Conservation (phyloP, 30 jellyfish, hydroid and myxozoan genomes). For the Aurelia aurita region DNA sequence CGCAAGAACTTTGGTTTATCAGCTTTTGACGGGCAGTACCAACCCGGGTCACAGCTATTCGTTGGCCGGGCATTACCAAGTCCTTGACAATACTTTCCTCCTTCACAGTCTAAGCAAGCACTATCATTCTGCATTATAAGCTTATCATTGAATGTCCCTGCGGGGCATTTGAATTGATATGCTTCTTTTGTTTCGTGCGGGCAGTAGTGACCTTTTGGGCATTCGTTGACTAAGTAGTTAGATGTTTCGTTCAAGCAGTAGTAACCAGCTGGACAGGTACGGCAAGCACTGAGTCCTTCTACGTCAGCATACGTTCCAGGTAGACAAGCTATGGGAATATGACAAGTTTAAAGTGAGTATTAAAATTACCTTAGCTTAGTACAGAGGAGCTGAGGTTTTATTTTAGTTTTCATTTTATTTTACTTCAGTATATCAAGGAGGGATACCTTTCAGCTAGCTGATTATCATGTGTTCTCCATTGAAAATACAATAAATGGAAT, state of each 20-base stretch:
- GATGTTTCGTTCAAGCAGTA: slow-evolving; percentile 87
- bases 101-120: slow-evolving; percentile 82
- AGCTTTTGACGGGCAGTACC: slow-evolving; percentile 91
- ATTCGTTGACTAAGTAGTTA: slow-evolving; percentile 70
- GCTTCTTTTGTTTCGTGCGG: slow-evolving; percentile 89
- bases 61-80: slow-evolving; percentile 83
- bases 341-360: too few species aligned
- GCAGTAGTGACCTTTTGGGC: slow-evolving; percentile 96
- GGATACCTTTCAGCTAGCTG: too few species aligned
- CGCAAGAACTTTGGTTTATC: slow-evolving; percentile 44
- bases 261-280: slow-evolving; percentile 92
- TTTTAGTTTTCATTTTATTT: too few species aligned
- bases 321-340: slow-evolving; percentile 63
- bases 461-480: too few species aligned
- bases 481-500: too few species aligned
- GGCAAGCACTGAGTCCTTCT: slow-evolving; percentile 85
- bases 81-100: slow-evolving; percentile 93
- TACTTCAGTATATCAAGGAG: too few species aligned
- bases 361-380: too few species aligned
- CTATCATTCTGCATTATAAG: slow-evolving; percentile 55
- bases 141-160: slow-evolving; percentile 88
- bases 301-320: slow-evolving; percentile 85
- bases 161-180: slow-evolving; percentile 80
- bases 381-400: too few species aligned
- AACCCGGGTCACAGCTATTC: slow-evolving; percentile 86